Evolutionary conservation across 2,113 vertebrate species (phyloP), one percentile per base, ranked within the genome.

Genomic region (Stegastes partitus): DNA sequence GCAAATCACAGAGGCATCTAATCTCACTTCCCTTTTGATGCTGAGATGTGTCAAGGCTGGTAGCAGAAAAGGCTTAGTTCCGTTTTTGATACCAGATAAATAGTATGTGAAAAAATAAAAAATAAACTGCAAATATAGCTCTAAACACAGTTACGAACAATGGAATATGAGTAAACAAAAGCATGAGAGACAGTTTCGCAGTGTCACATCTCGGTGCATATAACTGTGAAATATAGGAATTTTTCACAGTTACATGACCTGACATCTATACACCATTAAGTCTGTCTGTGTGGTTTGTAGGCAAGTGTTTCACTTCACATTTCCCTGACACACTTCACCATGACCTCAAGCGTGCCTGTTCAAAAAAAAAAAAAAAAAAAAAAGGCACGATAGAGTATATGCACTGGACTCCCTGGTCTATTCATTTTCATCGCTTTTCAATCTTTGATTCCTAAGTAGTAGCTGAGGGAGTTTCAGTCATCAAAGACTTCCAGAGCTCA

Each of bases 21-120:
- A 86, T 93, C 87, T 92, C 90, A 89, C 89, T 94, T 93, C 93
- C 83, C 74, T 82, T 93, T 92, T 91, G 80, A 86, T 87, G 74
- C 79, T 55, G 55, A 86, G 66, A 82, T 81, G 53, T 74, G 66
- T 80, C 26, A 9, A 54, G 57, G 47, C 58, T 56, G 21, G 66
- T 63, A 72, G 62, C 39, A 81, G 47, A 81, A 74, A 77, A 65
- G 34, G 44, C 66, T 70, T 67, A 75, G 58, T 82, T 92, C 72
- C 37, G 57, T 84, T 86, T 91, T 84, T 74, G 21, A 57, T 34
- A 77, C 49, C 21, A 23, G 28, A 75, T 63, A 73, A 51, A 87
- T n/a, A 42, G 23, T 44, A 23, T 59, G 68, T 51, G 49, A 18
- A 66, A 78, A 45, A 28, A n/a, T n/a, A 45, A 56, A 58, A 70